phyloP scores from a whole-genome alignment of 2,888 invertebrate species.

The Plebejus anna region DNA sequence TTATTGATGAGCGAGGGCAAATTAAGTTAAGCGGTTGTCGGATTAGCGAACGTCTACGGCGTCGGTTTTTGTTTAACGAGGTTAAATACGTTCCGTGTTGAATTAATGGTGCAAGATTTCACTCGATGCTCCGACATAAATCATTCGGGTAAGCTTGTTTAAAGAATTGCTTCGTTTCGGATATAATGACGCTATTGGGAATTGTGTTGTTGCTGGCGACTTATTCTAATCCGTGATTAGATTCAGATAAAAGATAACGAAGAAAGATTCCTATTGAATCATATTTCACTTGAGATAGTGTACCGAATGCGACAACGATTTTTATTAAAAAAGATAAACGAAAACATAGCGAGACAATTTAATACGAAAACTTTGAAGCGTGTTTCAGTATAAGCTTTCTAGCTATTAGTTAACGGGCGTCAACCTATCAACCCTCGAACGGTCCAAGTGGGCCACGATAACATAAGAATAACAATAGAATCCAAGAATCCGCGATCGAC shows the following conservation, averaged over 20 bases:
- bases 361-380: not conserved
- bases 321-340: not conserved
- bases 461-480: too few species aligned
- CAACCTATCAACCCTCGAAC: too few species aligned
- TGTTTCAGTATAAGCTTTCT: not conserved
- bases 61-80: slow-evolving; percentile 36
- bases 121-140: slow-evolving; percentile 18
- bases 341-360: not conserved
- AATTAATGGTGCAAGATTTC: slow-evolving; percentile 38
- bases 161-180: slow-evolving; percentile 26
- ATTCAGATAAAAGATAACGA: slow-evolving; percentile 11
- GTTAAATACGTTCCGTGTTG: slow-evolving; percentile 36
- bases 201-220: slow-evolving; percentile 9
- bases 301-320: not conserved
- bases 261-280: slow-evolving; percentile 1
- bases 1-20: slow-evolving; percentile 69
- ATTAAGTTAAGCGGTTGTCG: slow-evolving; percentile 65
- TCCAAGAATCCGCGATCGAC: too few species aligned
- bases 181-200: slow-evolving; percentile 24
- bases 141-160: slow-evolving; percentile 19
- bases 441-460: too few species aligned
- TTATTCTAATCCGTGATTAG: slow-evolving; percentile 18
- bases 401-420: not conserved
- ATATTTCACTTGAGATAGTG: not conserved
- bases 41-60: slow-evolving; percentile 50